These are phyloP conservation scores for Acanthornis magna DNA, from an alignment of 2,797 vertebrate species.

Conservation along the genomic window DNA sequence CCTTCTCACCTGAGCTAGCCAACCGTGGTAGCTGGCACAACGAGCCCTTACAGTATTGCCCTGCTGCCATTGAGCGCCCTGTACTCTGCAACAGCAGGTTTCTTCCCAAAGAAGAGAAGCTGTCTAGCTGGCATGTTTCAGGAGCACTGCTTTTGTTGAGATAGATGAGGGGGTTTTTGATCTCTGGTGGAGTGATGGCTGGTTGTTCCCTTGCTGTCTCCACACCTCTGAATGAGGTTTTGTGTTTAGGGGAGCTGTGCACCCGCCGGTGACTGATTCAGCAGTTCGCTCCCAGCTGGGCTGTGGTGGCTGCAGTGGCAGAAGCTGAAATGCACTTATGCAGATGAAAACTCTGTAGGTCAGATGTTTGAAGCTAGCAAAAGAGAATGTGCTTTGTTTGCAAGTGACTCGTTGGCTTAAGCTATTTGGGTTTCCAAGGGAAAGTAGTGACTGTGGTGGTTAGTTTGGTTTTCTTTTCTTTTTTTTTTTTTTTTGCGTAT, in stretches of 20 bases:
- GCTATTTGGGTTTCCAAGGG: constrained; percentile 26
- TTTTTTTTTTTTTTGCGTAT: not conserved
- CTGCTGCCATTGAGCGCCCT: not conserved
- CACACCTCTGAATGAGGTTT: not conserved
- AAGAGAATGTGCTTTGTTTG: constrained; percentile 60
- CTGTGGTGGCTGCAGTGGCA: not conserved
- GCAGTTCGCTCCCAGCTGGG: not conserved
- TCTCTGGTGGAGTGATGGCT: not conserved
- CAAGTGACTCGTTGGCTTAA: not conserved
- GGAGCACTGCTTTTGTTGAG: not conserved
- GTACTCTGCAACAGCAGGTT: not conserved
- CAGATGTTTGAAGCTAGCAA: constrained; percentile 21
- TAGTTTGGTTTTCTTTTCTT: not conserved
- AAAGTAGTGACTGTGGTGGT: not conserved
- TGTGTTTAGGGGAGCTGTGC: not conserved
- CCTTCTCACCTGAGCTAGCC: not conserved
- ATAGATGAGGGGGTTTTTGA: not conserved
- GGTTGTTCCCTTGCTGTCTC: not conserved
- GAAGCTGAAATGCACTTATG: not conserved
- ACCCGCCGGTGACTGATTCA: not conserved
- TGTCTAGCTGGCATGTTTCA: not conserved
- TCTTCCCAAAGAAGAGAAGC: not conserved
- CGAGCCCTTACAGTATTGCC: not conserved
- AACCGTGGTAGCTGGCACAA: not conserved
- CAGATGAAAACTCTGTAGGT: constrained; percentile 10